Evolutionary conservation across 2,888 invertebrate species (phyloP).

Genomic region (Carpatolechia fugitivella): DNA sequence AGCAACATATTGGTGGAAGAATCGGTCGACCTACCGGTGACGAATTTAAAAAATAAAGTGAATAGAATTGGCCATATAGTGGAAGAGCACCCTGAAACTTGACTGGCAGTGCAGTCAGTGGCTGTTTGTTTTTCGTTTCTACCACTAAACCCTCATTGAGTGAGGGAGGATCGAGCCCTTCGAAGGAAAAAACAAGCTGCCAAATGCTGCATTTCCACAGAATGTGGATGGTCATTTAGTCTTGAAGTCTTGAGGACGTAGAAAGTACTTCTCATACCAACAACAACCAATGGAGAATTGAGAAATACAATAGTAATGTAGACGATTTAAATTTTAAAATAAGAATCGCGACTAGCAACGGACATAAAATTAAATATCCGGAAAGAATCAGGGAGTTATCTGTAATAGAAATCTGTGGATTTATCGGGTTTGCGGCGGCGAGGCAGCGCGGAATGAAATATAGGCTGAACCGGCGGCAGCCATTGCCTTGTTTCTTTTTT

Average conservation of each 20-base stretch:
- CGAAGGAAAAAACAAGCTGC: too few relatives aligned
- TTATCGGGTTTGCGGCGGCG: conserved; percentile 64
- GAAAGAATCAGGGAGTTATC: conserved; percentile 71
- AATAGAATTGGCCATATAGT: not conserved
- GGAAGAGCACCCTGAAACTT: not conserved
- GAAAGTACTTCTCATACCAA: too few relatives aligned
- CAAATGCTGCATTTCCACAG: too few relatives aligned
- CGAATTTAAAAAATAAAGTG: not conserved
- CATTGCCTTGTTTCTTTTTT: conserved; percentile 43
- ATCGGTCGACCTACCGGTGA: too few relatives aligned
- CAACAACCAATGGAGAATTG: too few relatives aligned
- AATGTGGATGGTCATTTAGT: too few relatives aligned
- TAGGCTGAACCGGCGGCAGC: conserved; percentile 50
- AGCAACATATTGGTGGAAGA: too few relatives aligned
- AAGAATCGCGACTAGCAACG: conserved; percentile 48
- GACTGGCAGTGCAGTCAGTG: not conserved
- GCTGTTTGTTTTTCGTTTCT: not conserved
- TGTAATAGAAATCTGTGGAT: conserved; percentile 76
- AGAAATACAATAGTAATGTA: conserved; percentile 20
- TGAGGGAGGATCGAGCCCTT: too few relatives aligned
- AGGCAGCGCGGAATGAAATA: conserved; percentile 60
- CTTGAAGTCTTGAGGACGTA: too few relatives aligned
- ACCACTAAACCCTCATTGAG: too few relatives aligned
- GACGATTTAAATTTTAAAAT: conserved; percentile 40
- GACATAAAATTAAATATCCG: conserved; percentile 74